A percentile compares a stretch with the other conserved stretches of the same genome.
phyloP scores from a whole-genome alignment of 2,888 invertebrate genomes.

The Drosophila quinaria region DNA sequence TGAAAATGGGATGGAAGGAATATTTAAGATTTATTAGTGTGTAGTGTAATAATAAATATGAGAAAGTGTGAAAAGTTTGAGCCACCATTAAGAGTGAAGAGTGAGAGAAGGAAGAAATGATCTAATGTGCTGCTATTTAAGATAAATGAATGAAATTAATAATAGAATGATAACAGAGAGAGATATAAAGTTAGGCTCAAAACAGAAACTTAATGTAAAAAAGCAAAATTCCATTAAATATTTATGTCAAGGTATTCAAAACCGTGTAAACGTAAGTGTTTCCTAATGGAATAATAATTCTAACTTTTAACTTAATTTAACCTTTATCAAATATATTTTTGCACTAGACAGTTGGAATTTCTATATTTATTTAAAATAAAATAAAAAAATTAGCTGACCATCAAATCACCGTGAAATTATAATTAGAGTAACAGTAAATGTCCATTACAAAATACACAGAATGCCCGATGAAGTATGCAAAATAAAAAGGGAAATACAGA shows the following conservation, averaged over 20 bases:
- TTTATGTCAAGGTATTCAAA: background rate
- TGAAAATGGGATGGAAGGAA: background rate
- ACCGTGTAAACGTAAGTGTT: background rate
- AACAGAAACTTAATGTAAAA: no score
- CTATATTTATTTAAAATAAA: background rate
- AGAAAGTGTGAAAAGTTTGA: background rate
- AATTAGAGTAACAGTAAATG: background rate
- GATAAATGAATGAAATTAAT: background rate
- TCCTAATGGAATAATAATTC: conserved; percentile 14
- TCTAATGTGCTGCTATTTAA: no score
- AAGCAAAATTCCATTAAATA: background rate
- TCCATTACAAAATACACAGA: conserved; percentile 6
- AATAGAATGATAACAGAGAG: background rate
- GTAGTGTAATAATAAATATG: background rate
- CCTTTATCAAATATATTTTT: conserved; percentile 8
- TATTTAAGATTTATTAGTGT: background rate
- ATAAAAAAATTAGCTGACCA: background rate
- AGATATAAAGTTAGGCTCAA: no score
- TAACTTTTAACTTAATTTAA: background rate
- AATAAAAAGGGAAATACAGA: background rate
- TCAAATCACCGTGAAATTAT: background rate
- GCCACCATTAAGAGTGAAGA: background rate
- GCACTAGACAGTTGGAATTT: conserved; percentile 1
- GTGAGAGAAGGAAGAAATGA: background rate
- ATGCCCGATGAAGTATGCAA: conserved; percentile 26